Base-by-base conservation (phyloP, 2,113 vertebrate species). In the Pseudopipra pipra region DNA sequence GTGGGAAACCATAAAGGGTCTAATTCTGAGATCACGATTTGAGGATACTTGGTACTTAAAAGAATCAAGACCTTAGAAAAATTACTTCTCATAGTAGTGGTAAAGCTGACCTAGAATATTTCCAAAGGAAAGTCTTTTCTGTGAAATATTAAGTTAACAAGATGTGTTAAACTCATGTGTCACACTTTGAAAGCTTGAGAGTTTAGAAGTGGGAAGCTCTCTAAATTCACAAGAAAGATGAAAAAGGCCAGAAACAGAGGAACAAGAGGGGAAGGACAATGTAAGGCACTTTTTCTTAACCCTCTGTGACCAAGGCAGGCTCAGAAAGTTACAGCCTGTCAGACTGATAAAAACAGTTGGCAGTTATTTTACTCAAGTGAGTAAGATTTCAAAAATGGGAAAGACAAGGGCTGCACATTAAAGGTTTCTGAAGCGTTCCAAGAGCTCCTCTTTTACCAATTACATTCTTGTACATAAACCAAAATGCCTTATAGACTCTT, bases 101-200 rank as follows among this genome's bases (percentile, higher is more conserved):
- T 55, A 80, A 96, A 76, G 41, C 49, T 87, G 82, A 91, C 94
- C 83, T 84, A 83, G 76, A 92, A 70, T 85, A 89, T 94, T 92
- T 90, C 79, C 33, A 39, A 91, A 85, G 62, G 35, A 77, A 96
- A 72, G 41, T 56, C 7, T 85, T 84, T 86, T 51, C 77, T 65
- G 47, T 71, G 76, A 91, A 78, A 78, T 88, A 86, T 66, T 83
- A 93, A 83, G 59, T 83, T 96, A 95, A 84, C 67, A 96, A 93
- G 93, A 52, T 86, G 86, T 86, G 89, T 93, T 95, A 88, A 96
- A 95, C 74, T 97, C 71, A 19, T 68, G 43, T 95, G 85, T 93
- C 87, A 79, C 1, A 4, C 82, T 93, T 96, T 90, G 89, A 89
- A 95, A 94, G 61, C 70, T 19, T 22, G 47, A 83, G 79, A 90